Percentiles rank a stretch among this genome's conserved stretches.
phyloP scores from a whole-genome alignment of 2,888 invertebrate species.

The Cryptus viduatorius region DNA sequence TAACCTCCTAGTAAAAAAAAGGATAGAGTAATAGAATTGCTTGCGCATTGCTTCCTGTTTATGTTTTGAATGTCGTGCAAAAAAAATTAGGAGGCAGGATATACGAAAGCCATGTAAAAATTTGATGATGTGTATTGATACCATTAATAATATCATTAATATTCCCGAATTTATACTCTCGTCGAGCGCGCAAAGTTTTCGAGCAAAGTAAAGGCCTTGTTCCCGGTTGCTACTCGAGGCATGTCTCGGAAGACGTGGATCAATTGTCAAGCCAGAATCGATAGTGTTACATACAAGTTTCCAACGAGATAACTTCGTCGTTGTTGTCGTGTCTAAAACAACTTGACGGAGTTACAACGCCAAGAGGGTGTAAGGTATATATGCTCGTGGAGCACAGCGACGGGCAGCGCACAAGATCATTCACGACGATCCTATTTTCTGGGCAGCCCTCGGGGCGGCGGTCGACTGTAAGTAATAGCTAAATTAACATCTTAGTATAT shows the following conservation, averaged over 20 bases:
- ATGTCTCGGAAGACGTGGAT: neutral
- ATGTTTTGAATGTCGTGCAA: no score
- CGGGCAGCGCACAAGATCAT: slow-evolving; percentile 23
- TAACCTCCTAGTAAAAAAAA: no score
- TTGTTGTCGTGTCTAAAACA: slow-evolving; percentile 70
- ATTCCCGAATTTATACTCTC: no score
- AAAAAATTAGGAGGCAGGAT: no score
- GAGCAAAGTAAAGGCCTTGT: no score
- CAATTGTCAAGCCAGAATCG: neutral
- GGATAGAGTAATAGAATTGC: no score
- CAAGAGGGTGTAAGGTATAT: slow-evolving; percentile 28
- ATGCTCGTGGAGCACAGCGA: neutral
- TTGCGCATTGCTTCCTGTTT: no score
- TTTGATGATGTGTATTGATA: no score
- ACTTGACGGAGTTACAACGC: slow-evolving; percentile 53
- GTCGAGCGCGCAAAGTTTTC: no score
- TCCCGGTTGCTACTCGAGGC: neutral
- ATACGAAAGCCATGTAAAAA: no score
- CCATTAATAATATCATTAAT: no score
- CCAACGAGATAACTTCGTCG: slow-evolving; percentile 61
- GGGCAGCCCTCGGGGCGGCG: slow-evolving; percentile 73
- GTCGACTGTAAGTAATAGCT: slow-evolving; percentile 82
- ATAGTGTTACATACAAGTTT: neutral
- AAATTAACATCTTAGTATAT: slow-evolving; percentile 83
- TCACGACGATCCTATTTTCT: slow-evolving; percentile 73